Conservation (phyloP, 2,113 vertebrate genomes). For the Pomatorhinus ruficollis region DNA sequence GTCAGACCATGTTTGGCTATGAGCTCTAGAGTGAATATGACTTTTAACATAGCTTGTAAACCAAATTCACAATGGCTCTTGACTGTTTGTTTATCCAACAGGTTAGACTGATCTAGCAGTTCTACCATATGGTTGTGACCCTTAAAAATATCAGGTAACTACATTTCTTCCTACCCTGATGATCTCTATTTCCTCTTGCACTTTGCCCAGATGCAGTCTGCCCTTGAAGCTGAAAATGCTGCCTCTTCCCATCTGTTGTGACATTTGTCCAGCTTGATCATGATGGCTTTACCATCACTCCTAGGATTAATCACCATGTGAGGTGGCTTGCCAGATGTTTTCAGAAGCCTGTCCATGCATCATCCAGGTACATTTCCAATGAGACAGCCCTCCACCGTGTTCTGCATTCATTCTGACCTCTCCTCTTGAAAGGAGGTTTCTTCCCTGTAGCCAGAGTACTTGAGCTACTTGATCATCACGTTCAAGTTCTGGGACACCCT, state of each 20-base stretch:
- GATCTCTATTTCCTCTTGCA: neutral
- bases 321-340: neutral
- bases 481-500: neutral
- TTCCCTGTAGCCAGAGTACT: neutral
- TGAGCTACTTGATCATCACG: rapidly evolving
- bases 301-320: neutral
- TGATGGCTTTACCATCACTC: neutral
- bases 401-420: neutral
- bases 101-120: neutral
- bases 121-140: rapidly evolving
- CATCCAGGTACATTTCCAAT: neutral
- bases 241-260: neutral
- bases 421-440: neutral
- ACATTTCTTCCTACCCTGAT: neutral
- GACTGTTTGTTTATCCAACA: neutral
- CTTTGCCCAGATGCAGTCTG: neutral
- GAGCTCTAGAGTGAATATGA: neutral
- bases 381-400: neutral
- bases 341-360: neutral
- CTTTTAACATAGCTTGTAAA: neutral
- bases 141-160: neutral
- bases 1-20: neutral
- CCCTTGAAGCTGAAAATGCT: neutral
- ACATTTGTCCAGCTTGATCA: neutral
- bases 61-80: neutral